Evolutionary conservation across 2,113 vertebrate genomes (phyloP).

Genomic region (Fregata magnificens): DNA sequence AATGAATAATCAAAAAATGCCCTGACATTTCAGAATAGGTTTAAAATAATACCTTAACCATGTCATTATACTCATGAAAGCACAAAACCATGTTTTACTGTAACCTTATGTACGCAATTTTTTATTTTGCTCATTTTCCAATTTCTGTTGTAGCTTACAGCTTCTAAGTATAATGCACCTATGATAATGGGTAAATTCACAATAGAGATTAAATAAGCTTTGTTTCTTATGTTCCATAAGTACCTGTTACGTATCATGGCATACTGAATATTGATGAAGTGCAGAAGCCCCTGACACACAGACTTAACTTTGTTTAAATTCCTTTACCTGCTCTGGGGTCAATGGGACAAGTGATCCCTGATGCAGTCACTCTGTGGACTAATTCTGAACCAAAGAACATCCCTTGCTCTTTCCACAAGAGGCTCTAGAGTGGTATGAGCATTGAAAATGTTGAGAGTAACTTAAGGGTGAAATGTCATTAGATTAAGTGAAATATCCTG

Average conservation of each 20-base stretch:
- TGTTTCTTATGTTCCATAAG: neutral
- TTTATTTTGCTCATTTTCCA: neutral
- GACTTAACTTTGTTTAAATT: neutral
- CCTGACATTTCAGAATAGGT: neutral
- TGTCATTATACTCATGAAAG: neutral
- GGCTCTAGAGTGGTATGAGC: neutral
- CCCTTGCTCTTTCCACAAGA: neutral
- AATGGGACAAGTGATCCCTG: neutral
- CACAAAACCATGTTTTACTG: neutral
- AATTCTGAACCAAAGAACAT: neutral
- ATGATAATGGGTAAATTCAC: neutral
- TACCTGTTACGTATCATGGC: neutral
- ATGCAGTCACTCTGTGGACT: neutral
- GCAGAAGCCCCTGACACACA: neutral
- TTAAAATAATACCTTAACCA: neutral
- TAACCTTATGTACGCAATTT: neutral
- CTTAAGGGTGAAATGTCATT: neutral
- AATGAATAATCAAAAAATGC: neutral
- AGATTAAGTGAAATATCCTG: neutral
- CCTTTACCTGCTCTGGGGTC: neutral
- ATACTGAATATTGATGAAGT: neutral
- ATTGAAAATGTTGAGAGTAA: neutral
- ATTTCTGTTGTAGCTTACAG: neutral
- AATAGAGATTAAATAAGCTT: neutral
- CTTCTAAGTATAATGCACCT: neutral